These are phyloP conservation scores for Lates japonicus DNA, from an alignment of 2,797 vertebrate genomes.

Conservation along the genomic window DNA sequence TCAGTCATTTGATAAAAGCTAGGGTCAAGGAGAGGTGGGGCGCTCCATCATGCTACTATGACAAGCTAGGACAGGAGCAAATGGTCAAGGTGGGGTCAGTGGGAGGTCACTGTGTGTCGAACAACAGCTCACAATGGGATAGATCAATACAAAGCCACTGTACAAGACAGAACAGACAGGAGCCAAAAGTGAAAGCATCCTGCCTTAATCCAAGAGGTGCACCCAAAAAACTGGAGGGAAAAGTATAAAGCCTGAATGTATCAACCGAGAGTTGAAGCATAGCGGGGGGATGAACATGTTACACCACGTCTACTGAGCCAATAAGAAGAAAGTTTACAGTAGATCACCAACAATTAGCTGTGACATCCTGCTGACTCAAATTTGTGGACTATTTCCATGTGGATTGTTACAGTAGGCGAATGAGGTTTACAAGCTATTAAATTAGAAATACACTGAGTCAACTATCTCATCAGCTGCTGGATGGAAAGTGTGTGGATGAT, in stretches of 20 bases:
- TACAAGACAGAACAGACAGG: background rate
- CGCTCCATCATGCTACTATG: conserved; percentile 43
- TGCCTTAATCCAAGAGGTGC: background rate
- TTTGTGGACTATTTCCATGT: conserved; percentile 4
- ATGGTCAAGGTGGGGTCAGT: conserved; percentile 45
- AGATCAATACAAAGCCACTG: conserved; percentile 28
- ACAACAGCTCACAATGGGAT: background rate
- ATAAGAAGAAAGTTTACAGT: background rate
- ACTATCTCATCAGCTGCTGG: conserved; percentile 26
- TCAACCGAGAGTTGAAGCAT: background rate
- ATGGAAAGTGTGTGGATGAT: conserved; percentile 5
- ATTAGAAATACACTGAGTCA: conserved; percentile 36
- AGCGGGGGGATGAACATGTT: background rate
- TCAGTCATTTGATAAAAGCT: conserved; percentile 6
- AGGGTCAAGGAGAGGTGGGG: conserved; percentile 40
- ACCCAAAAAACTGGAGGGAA: background rate
- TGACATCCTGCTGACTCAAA: conserved; percentile 37
- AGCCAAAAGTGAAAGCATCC: background rate
- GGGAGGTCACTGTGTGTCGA: conserved; percentile 14
- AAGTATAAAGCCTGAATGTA: background rate
- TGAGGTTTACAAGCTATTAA: conserved; percentile 58
- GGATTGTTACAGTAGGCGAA: conserved; percentile 10
- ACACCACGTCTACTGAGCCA: background rate
- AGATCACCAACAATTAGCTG: conserved; percentile 41
- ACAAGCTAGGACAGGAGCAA: conserved; percentile 13